Percentiles rank a stretch among this genome's conserved stretches.
phyloP scores from a whole-genome alignment of 2,888 invertebrate species.

The Eristalis arbustorum region DNA sequence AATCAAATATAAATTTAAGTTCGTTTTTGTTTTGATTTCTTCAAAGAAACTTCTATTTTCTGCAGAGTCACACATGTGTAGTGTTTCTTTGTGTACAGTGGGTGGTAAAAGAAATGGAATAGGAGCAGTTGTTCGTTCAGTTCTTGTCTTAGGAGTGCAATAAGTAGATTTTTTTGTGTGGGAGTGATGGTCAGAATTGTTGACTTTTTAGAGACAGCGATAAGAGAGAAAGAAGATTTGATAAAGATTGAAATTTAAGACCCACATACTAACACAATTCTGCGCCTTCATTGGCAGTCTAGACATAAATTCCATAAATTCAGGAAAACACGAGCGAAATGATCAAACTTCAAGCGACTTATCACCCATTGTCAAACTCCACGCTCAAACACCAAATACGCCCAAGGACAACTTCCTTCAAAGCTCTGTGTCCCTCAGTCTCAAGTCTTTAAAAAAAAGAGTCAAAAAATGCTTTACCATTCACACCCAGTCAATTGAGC shows the following conservation, averaged over 20 bases:
- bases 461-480: neutral
- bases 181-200: neutral
- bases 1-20: slow-evolving; percentile 2
- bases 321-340: too few relatives aligned
- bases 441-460: neutral
- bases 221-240: too few relatives aligned
- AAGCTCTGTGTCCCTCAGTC: neutral
- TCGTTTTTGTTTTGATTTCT: slow-evolving; percentile 5
- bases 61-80: slow-evolving; percentile 41
- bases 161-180: neutral
- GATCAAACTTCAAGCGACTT: too few relatives aligned
- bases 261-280: too few relatives aligned
- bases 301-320: too few relatives aligned
- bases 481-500: neutral
- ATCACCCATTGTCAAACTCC: too few relatives aligned
- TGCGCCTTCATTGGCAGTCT: too few relatives aligned
- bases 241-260: too few relatives aligned
- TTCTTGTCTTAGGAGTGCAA: neutral
- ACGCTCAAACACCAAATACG: too few relatives aligned
- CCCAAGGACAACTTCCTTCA: neutral
- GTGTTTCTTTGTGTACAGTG: neutral
- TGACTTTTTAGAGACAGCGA: neutral
- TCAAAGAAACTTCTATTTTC: slow-evolving; percentile 10
- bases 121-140: neutral
- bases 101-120: neutral